A percentile compares a stretch with the other conserved stretches of the same genome.
These are phyloP conservation scores for Pogonomyrmex barbatus DNA, from an alignment of 1,140 invertebrate species.

Conservation along the genomic window DNA sequence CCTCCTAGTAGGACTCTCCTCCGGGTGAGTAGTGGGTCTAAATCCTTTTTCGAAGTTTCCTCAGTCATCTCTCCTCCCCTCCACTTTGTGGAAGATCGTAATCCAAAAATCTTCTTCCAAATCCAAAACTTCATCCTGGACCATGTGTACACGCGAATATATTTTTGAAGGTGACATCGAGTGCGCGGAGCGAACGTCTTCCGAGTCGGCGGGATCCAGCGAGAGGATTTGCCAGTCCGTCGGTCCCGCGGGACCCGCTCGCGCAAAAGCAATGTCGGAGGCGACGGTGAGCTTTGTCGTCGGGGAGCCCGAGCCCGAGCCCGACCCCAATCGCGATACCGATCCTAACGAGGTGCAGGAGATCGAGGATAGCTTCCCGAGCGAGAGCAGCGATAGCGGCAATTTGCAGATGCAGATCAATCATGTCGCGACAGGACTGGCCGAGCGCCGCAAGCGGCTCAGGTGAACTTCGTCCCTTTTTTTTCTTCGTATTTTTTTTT, in stretches of 20 bases:
- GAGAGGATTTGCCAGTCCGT: background rate
- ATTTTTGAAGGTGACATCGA: slow-evolving; percentile 82
- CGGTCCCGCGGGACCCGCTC: background rate
- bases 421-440: slow-evolving; percentile 81
- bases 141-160: slow-evolving; percentile 25
- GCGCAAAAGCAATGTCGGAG: slow-evolving; percentile 78
- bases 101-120: background rate
- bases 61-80: background rate
- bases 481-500: background rate
- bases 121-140: background rate
- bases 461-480: slow-evolving; percentile 80
- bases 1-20: background rate
- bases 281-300: slow-evolving; percentile 85
- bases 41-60: background rate
- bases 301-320: slow-evolving; percentile 83
- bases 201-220: slow-evolving; percentile 13
- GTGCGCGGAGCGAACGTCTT: slow-evolving; percentile 54
- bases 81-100: background rate
- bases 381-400: slow-evolving; percentile 70
- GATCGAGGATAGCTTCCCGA: slow-evolving; percentile 85
- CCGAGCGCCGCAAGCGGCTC: slow-evolving; percentile 86
- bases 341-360: slow-evolving; percentile 84
- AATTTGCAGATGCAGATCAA: slow-evolving; percentile 67
- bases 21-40: background rate
- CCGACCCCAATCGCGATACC: slow-evolving; percentile 22